Evolutionary conservation across 2,888 invertebrate species (phyloP).

Genomic region (Ornithoptera priamus): DNA sequence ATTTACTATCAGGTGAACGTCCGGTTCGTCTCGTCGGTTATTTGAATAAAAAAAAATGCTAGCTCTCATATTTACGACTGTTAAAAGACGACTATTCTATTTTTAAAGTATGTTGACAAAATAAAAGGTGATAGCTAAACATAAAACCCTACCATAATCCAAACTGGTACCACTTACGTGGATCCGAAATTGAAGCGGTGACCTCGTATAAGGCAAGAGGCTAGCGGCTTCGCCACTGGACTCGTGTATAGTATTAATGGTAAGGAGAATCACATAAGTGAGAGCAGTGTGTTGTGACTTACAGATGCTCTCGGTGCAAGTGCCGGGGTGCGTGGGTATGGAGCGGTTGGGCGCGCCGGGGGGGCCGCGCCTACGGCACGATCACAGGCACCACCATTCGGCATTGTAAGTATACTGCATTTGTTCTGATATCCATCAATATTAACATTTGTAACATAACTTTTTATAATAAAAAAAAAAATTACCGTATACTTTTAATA

Average conservation of each 20-base stretch:
- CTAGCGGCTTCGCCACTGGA: background rate
- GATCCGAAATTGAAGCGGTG: background rate
- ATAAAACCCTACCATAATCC: too few relatives aligned
- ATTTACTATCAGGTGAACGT: too few relatives aligned
- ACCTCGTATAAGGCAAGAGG: background rate
- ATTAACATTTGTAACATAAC: background rate
- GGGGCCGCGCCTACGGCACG: conserved; percentile 81
- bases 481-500: too few relatives aligned
- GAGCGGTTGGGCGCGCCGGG: conserved; percentile 83
- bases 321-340: conserved; percentile 87
- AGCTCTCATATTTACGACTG: too few relatives aligned
- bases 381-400: conserved; percentile 76
- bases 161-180: background rate
- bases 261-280: conserved; percentile 76
- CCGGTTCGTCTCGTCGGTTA: too few relatives aligned
- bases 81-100: too few relatives aligned
- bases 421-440: too few relatives aligned
- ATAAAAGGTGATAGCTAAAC: too few relatives aligned
- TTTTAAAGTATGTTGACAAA: too few relatives aligned
- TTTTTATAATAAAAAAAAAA: background rate
- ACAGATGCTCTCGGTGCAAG: conserved; percentile 87
- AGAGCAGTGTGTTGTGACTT: conserved; percentile 80
- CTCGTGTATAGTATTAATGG: conserved; percentile 46
- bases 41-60: too few relatives aligned
- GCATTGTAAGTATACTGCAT: conserved; percentile 61